phyloP scores from a whole-genome alignment of 2,888 invertebrate species.

The Toxonevra muliebris region DNA sequence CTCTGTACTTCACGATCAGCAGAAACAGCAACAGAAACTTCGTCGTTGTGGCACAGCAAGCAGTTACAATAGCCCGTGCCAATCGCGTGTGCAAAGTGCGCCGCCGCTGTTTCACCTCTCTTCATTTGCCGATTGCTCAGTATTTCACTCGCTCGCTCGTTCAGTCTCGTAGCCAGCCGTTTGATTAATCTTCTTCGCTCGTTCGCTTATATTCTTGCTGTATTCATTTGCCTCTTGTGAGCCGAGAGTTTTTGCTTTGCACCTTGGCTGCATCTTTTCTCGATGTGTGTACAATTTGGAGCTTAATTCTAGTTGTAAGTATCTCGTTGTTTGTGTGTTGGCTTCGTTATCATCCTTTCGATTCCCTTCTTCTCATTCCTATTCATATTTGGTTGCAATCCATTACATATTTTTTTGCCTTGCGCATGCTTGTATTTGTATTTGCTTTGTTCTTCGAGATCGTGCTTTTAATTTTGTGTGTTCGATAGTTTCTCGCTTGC shows the following conservation, averaged over 20 bases:
- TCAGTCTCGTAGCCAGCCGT: background rate
- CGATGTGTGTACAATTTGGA: no score
- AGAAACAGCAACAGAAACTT: conserved; percentile 20
- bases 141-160: background rate
- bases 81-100: conserved; percentile 65
- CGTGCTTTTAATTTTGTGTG: no score
- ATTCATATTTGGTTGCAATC: no score
- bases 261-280: background rate
- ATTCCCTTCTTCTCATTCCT: no score
- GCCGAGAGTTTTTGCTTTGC: background rate
- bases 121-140: background rate
- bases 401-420: no score
- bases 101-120: conserved; percentile 33
- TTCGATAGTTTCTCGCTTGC: conserved; percentile 4
- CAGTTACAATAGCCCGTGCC: conserved; percentile 57
- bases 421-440: no score
- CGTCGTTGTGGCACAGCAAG: conserved; percentile 12
- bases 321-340: no score
- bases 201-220: conserved; percentile 15
- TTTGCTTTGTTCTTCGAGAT: no score
- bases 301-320: no score
- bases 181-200: background rate
- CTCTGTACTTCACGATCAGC: conserved; percentile 6
- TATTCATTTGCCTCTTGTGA: background rate
- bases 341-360: no score